A percentile compares a stretch with the other conserved stretches of the same genome.
These are phyloP conservation scores for Entomyzon cyanotis DNA, from an alignment of 2,113 vertebrate genomes.

Conservation along the genomic window DNA sequence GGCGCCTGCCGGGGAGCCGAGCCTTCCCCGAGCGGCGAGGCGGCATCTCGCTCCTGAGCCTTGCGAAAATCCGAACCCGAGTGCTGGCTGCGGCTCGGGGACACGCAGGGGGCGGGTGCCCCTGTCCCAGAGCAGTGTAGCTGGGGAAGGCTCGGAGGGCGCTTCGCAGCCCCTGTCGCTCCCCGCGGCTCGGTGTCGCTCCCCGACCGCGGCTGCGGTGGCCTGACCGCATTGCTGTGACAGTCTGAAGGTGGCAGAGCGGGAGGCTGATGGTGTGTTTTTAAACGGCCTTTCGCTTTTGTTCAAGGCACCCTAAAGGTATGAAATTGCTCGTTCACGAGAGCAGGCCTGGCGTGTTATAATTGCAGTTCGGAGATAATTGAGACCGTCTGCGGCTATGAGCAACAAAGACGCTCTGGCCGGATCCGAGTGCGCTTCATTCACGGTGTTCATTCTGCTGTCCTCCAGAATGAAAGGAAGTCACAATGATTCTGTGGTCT, in stretches of 20 bases:
- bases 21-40: background rate
- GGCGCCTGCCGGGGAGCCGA: background rate
- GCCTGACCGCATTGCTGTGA: background rate
- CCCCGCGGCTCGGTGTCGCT: background rate
- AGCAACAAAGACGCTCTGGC: background rate
- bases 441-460: background rate
- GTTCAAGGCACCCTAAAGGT: background rate
- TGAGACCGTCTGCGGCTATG: background rate
- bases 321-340: background rate
- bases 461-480: background rate
- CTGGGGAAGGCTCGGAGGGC: background rate
- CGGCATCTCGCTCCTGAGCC: fast-evolving
- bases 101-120: fast-evolving
- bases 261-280: background rate
- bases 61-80: no score
- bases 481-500: background rate
- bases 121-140: fast-evolving
- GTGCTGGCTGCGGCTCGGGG: background rate
- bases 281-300: background rate
- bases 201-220: background rate
- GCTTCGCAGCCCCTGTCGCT: background rate
- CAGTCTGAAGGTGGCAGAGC: background rate
- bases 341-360: background rate
- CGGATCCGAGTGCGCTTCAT: background rate
- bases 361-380: background rate